Evolutionary conservation across 2,797 vertebrate species (phyloP).

Genomic region (Sparus aurata): DNA sequence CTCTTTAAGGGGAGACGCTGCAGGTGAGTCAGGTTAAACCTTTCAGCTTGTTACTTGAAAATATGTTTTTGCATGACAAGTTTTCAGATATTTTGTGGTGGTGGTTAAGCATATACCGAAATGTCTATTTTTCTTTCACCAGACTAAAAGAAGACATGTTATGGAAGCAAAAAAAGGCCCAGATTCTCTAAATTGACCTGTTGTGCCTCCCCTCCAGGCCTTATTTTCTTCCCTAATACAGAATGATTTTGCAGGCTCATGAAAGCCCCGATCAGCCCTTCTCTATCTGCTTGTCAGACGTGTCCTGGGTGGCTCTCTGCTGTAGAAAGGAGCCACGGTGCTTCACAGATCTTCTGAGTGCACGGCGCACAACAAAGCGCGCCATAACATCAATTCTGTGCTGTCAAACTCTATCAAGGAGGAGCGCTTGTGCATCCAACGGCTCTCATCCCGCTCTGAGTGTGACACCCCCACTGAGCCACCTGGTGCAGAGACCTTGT

Average conservation of each 20-base stretch:
- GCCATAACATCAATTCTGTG: conserved; percentile 49
- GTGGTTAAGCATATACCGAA: too few species aligned
- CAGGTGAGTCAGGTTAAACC: too few species aligned
- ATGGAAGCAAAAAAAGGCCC: too few species aligned
- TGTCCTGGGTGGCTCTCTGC: conserved; percentile 27
- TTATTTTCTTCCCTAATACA: background rate
- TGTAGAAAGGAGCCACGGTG: conserved; percentile 4
- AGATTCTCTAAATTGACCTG: too few species aligned
- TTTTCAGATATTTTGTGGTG: too few species aligned
- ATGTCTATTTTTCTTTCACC: too few species aligned
- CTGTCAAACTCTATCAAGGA: conserved; percentile 61
- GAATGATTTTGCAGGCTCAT: background rate
- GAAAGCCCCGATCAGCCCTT: conserved; percentile 7
- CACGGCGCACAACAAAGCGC: conserved; percentile 45
- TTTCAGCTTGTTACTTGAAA: too few species aligned
- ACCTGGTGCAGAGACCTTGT: conserved; percentile 70
- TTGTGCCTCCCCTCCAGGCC: background rate
- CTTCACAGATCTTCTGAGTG: conserved; percentile 38
- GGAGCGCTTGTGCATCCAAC: conserved; percentile 39
- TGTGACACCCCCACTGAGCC: conserved; percentile 58
- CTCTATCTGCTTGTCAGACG: background rate
- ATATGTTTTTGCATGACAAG: too few species aligned
- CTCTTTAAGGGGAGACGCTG: too few species aligned
- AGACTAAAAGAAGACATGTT: too few species aligned
- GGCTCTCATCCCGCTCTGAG: conserved; percentile 49